Percentiles rank a stretch among this genome's conserved stretches.
phyloP scores from a whole-genome alignment of 2,113 vertebrate species.

The Anthoscopus minutus region DNA sequence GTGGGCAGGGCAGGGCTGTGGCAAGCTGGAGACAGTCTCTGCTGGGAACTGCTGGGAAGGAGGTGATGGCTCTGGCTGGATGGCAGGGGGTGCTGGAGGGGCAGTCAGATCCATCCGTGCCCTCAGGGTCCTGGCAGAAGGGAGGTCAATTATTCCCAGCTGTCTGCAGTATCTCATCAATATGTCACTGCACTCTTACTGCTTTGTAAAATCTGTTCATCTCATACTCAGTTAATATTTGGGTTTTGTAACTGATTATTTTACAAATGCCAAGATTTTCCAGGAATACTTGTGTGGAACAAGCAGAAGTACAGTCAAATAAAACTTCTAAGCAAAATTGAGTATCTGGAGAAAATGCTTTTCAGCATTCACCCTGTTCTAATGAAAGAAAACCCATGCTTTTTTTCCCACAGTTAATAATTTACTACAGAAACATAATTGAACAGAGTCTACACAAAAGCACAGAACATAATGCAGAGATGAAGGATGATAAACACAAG shows the following conservation, averaged over 20 bases:
- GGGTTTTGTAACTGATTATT: neutral
- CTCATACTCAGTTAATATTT: neutral
- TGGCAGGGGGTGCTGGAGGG: neutral
- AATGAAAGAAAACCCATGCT: neutral
- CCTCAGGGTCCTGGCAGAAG: neutral
- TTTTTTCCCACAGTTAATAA: neutral
- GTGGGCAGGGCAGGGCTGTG: neutral
- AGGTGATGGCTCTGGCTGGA: fast-evolving
- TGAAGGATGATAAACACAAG: neutral
- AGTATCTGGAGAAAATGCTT: neutral
- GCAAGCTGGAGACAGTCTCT: fast-evolving
- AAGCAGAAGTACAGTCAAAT: neutral
- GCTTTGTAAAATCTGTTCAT: neutral
- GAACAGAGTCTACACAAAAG: neutral
- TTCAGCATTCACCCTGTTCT: neutral
- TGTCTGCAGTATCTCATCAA: neutral
- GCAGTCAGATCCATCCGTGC: neutral
- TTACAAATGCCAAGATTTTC: neutral
- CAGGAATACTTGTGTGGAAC: neutral
- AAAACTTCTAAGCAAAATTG: neutral
- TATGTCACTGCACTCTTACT: neutral
- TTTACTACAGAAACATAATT: neutral
- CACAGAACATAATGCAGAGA: neutral
- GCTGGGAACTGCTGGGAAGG: fast-evolving
- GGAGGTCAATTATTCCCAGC: fast-evolving